phyloP scores from a whole-genome alignment of 2,888 invertebrate species.

The Holacanthella duospinosa region DNA sequence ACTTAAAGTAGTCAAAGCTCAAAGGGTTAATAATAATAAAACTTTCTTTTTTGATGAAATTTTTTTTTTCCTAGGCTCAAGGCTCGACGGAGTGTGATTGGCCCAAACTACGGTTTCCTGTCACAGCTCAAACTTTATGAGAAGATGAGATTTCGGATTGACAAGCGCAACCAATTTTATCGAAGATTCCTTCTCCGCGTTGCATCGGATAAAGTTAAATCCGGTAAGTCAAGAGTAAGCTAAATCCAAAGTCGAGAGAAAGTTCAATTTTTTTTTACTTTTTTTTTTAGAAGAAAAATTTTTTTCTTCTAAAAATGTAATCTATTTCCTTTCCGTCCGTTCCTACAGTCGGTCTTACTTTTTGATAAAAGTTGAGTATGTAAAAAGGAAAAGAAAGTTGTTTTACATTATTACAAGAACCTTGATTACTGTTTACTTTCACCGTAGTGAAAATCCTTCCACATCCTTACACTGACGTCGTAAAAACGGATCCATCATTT shows the following conservation, averaged over 20 bases:
- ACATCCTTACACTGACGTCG: slow-evolving; percentile 61
- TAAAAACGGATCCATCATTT: slow-evolving; percentile 68
- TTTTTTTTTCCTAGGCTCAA: slow-evolving; percentile 22
- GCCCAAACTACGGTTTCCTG: slow-evolving; percentile 70
- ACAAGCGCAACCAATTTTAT: slow-evolving; percentile 58
- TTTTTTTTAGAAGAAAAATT: too few species aligned
- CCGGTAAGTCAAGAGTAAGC: slow-evolving; percentile 46
- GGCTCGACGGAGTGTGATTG: slow-evolving; percentile 41
- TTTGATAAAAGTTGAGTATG: not conserved
- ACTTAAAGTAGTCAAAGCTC: too few species aligned
- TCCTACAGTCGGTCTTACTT: not conserved
- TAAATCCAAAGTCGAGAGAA: not conserved
- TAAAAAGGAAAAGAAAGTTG: too few species aligned
- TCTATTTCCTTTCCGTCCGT: not conserved
- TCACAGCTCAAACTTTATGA: slow-evolving; percentile 67
- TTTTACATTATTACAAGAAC: too few species aligned
- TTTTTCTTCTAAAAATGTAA: too few species aligned
- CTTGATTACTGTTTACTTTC: slow-evolving; percentile 20
- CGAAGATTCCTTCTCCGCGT: slow-evolving; percentile 62
- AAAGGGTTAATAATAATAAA: too few species aligned
- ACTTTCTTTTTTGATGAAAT: too few species aligned
- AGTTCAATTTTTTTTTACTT: not conserved
- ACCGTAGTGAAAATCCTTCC: slow-evolving; percentile 65
- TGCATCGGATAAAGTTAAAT: slow-evolving; percentile 68
- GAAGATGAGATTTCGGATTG: slow-evolving; percentile 63